phyloP scores from a whole-genome alignment of 2,888 invertebrate species.

The Agriotes lineatus region DNA sequence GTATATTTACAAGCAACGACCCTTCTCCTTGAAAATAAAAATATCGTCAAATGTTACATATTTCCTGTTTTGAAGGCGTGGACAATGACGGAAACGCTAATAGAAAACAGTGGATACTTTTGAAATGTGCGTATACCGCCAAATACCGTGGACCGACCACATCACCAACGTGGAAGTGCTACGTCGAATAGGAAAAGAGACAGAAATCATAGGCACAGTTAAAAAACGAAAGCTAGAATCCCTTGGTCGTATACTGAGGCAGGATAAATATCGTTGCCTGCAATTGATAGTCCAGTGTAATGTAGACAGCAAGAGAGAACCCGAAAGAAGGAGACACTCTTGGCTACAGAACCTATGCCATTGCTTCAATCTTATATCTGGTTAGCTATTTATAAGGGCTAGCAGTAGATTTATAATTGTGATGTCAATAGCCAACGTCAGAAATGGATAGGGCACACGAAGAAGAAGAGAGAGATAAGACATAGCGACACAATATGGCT shows the following conservation, averaged over 20 bases:
- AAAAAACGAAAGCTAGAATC: background rate
- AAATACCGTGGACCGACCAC: background rate
- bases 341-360: background rate
- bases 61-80: background rate
- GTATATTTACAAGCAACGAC: background rate
- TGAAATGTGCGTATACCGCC: background rate
- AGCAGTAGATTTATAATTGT: background rate
- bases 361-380: background rate
- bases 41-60: background rate
- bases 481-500: too few species aligned
- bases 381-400: background rate
- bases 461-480: background rate
- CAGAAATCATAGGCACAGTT: background rate
- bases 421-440: too few species aligned
- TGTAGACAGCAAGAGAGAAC: background rate
- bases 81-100: background rate
- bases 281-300: background rate
- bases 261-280: too few species aligned
- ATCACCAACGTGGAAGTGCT: background rate
- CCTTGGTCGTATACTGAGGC: background rate
- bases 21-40: background rate
- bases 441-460: background rate
- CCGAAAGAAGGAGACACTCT: background rate
- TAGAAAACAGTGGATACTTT: background rate
- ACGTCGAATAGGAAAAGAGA: background rate